A percentile compares a stretch with the other conserved stretches of the same genome.
Conservation (phyloP, 2,888 invertebrate genomes). For the Trachelus iudaicus region DNA sequence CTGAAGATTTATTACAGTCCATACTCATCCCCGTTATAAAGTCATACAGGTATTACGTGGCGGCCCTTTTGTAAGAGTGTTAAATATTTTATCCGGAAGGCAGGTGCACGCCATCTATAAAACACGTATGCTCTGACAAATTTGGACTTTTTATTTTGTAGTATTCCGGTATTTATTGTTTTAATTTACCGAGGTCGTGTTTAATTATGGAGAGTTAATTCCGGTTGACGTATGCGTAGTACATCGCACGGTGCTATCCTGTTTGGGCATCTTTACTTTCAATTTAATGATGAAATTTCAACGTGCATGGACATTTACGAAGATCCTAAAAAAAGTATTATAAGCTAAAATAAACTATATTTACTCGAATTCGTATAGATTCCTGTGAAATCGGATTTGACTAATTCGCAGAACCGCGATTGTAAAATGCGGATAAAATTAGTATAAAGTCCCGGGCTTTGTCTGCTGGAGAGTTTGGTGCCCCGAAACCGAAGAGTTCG, state of each 20-base stretch:
- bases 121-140: neutral
- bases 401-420: neutral
- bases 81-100: constrained; percentile 3
- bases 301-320: neutral
- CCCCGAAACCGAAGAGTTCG: neutral
- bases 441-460: neutral
- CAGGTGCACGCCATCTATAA: neutral
- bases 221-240: constrained; percentile 26
- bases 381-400: neutral
- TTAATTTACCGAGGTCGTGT: constrained; percentile 59
- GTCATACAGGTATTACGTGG: neutral
- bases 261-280: neutral
- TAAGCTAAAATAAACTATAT: neutral
- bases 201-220: constrained; percentile 64
- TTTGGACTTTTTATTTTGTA: neutral
- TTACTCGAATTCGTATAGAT: neutral
- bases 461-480: neutral
- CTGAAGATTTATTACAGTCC: constrained; percentile 8
- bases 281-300: neutral
- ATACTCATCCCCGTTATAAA: neutral
- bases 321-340: neutral
- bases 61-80: neutral
- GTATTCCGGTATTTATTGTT: constrained; percentile 56
- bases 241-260: neutral
- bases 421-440: neutral